These are phyloP conservation scores for Griposia aprilina DNA, from an alignment of 2,888 invertebrate species.

Conservation along the genomic window DNA sequence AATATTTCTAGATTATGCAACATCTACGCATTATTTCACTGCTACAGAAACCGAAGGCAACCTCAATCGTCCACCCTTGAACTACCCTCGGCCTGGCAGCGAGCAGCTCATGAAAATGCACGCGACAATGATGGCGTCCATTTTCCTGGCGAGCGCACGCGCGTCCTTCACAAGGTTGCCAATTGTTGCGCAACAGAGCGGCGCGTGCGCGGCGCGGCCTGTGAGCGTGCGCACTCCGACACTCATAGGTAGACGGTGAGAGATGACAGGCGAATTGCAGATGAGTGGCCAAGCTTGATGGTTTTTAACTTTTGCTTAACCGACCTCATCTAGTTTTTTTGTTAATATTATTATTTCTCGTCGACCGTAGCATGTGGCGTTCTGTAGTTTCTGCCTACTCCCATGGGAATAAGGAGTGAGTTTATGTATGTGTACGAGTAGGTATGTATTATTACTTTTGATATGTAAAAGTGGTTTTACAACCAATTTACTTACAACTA, in stretches of 20 bases:
- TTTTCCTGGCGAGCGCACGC: conserved; percentile 80
- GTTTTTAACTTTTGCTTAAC: too few relatives aligned
- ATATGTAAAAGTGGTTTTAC: too few relatives aligned
- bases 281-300: background rate
- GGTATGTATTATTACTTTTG: too few relatives aligned
- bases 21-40: conserved; percentile 19
- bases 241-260: conserved; percentile 16
- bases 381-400: too few relatives aligned
- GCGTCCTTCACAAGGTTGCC: conserved; percentile 87
- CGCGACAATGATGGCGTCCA: conserved; percentile 63
- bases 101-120: conserved; percentile 74
- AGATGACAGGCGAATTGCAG: conserved; percentile 9
- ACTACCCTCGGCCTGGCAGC: conserved; percentile 66
- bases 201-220: conserved; percentile 35
- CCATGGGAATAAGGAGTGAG: too few relatives aligned
- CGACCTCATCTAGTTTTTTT: too few relatives aligned
- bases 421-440: too few relatives aligned
- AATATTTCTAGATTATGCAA: conserved; percentile 14
- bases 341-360: background rate
- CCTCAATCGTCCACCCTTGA: conserved; percentile 64
- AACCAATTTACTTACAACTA: too few relatives aligned
- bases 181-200: conserved; percentile 75
- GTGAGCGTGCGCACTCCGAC: conserved; percentile 19
- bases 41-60: conserved; percentile 19
- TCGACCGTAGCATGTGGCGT: too few relatives aligned